Conservation (phyloP, 2,113 vertebrate genomes). For the Phrynocephalus versicolor region DNA sequence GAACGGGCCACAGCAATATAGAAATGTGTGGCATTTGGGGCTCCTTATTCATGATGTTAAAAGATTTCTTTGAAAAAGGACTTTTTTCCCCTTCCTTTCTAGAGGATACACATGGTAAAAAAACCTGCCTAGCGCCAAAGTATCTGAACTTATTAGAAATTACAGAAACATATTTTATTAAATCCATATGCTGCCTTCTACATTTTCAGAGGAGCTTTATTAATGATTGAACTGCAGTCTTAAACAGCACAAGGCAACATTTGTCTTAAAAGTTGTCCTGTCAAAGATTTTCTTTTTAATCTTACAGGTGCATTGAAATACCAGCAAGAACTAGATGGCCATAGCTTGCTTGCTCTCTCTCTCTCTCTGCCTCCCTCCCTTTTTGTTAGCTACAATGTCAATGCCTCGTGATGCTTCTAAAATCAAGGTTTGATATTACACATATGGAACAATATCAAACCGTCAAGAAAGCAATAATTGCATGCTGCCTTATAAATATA, state of each 20-base stretch:
- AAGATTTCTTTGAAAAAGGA: conserved; percentile 56
- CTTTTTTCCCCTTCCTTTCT: conserved; percentile 44
- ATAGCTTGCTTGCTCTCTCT: conserved; percentile 22
- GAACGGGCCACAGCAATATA: conserved; percentile 34
- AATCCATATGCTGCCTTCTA: conserved; percentile 79
- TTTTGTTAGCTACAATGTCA: conserved; percentile 42
- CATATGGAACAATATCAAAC: neutral
- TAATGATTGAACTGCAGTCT: conserved; percentile 74
- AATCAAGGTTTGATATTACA: conserved; percentile 46
- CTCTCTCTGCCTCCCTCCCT: conserved; percentile 35
- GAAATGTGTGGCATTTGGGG: conserved; percentile 51
- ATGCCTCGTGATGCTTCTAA: conserved; percentile 40
- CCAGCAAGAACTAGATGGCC: conserved; percentile 50
- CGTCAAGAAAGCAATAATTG: neutral
- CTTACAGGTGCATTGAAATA: conserved; percentile 80
- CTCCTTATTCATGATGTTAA: conserved; percentile 66
- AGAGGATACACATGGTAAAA: conserved; percentile 72
- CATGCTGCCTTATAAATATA: conserved; percentile 7
- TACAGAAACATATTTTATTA: conserved; percentile 84
- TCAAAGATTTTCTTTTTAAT: conserved; percentile 70
- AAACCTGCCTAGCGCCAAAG: conserved; percentile 78
- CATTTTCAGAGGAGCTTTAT: conserved; percentile 73
- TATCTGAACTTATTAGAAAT: conserved; percentile 82
- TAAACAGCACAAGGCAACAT: conserved; percentile 74
- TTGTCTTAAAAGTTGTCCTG: conserved; percentile 73